Base-by-base conservation (phyloP, 2,888 invertebrate genomes). In the Trypoxylon attenuatum region DNA sequence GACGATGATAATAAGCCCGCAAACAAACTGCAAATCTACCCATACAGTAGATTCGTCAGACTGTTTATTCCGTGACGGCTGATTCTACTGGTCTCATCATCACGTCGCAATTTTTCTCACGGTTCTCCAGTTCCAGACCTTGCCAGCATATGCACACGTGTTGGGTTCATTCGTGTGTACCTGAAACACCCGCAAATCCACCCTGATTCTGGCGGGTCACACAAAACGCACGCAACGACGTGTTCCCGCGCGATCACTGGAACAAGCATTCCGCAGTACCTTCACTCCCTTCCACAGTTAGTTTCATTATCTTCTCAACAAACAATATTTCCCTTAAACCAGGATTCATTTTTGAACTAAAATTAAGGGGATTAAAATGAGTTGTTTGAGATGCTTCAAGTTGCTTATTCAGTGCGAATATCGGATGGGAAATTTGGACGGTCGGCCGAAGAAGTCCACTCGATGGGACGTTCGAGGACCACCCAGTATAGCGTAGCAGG, bases 251-350 rank as follows among this genome's bases (percentile, higher is more conserved):
- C 13, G 13, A 13, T 33, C 33, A 13, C 33, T 13, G 2, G 13
- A 2, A 13, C 33, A 10, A 33, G 13, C 13, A 13, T 33, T 13
- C 33, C 6, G 27, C 33, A 33, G 5, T 8, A 25, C 25, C 25
- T 25, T 8, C 25, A 8, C 25, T 8, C 8, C 25, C 25, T 25
- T 13, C 33, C 13, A 2, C 33, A 6, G 79, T 82, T 77, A 80
- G 80, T 83, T 83, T 83, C 82, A 83, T 82, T 81, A 81, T 80
- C 76, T 73, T n/a, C n/a, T n/a, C n/a, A n/a, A n/a, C n/a, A n/a
- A n/a, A n/a, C n/a, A n/a, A n/a, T n/a, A n/a, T n/a, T n/a, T n/a
- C n/a, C n/a, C n/a, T n/a, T n/a, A n/a, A n/a, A n/a, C n/a, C n/a
- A n/a, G n/a, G n/a, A n/a, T n/a, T n/a, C n/a, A n/a, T n/a, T n/a